Evolutionary conservation across 2,113 vertebrate genomes (phyloP), one percentile per base, ranked within the genome.

Genomic region (Apus apus): DNA sequence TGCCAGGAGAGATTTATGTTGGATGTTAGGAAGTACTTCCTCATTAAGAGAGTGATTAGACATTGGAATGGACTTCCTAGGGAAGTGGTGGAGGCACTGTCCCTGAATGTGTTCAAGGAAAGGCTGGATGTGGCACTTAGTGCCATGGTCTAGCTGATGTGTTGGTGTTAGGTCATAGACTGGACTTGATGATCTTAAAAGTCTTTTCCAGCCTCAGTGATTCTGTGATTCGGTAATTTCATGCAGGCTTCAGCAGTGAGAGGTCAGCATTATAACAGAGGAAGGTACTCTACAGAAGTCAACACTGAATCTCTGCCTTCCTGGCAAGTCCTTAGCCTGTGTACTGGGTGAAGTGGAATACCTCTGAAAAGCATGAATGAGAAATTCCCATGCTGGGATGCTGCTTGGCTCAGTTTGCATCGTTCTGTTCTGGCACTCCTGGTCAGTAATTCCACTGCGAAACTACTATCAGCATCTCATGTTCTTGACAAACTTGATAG

Each of bases 401-500:
- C n/a, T 86, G 36, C 36, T 66, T 1, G 7, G 29, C 51, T 67
- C 43, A 38, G 7, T 7, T 51, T 48, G 56, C 6, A 26, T 29
- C 29, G 13, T 51, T 80, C 0, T 0, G 13, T 13, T 85, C 29
- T 56, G 0, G 4, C 19, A 4, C 4, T 26, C 2, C 7, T 29
- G 6, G 15, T 17, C 45, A 60, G 17, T 67, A 86, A 86, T 71
- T 36, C 46, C 18, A 27, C 36, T 29, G 50, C 13, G n/a, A 40
- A 87, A 80, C 36, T 90, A 70, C 71, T 93, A 10, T 26, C 32
- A 67, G 19, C 34, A 94, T 32, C 27, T 89, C 27, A 40, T 73
- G 18, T 70, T 38, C 38, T 38, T 38, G 38, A 38, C 38, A 38
- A 38, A 76, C 13, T 54, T 50, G 36, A 70, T 1, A 4, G 14